A percentile compares a stretch with the other conserved stretches of the same genome.
Evolutionary conservation across 2,888 invertebrate genomes (phyloP).

Genomic region (Eumerus sabulonum): DNA sequence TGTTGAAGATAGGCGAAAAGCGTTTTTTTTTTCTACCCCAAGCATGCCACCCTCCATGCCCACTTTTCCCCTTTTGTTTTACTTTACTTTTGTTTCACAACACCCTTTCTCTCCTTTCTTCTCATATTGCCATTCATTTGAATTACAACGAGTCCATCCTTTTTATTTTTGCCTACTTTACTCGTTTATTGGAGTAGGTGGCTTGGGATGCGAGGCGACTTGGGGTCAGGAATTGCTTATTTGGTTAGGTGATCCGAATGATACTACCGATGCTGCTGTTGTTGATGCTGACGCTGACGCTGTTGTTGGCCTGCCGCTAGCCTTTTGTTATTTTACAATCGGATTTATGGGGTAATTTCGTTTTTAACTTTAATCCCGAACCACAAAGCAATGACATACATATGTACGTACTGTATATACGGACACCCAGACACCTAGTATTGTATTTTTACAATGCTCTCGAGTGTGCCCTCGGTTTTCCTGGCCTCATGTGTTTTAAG

Average conservation of each 20-base stretch:
- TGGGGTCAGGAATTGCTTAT: conserved; percentile 41
- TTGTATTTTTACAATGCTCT: too few species aligned
- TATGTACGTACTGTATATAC: conserved; percentile 31
- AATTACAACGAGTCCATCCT: conserved; percentile 23
- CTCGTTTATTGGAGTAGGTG: too few species aligned
- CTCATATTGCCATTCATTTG: conserved; percentile 62
- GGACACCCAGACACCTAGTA: too few species aligned
- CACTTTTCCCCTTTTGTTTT: too few species aligned
- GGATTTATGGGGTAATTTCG: conserved; percentile 68
- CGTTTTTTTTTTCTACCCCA: conserved; percentile 39
- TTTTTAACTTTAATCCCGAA: conserved; percentile 64
- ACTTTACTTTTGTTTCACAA: too few species aligned
- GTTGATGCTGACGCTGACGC: background rate
- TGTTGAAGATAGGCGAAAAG: conserved; percentile 65
- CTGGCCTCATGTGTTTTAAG: background rate
- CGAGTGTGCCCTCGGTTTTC: too few species aligned
- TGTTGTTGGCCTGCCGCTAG: conserved; percentile 37
- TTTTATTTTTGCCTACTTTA: conserved; percentile 20
- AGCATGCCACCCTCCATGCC: too few species aligned
- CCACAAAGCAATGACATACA: conserved; percentile 63
- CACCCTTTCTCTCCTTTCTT: conserved; percentile 22
- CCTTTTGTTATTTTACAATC: conserved; percentile 66
- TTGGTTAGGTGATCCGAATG: conserved; percentile 59
- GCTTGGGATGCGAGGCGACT: conserved; percentile 10
- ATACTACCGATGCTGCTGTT: conserved; percentile 17